Base-by-base conservation (phyloP, 2,797 vertebrate species). In the Podarcis siculus region DNA sequence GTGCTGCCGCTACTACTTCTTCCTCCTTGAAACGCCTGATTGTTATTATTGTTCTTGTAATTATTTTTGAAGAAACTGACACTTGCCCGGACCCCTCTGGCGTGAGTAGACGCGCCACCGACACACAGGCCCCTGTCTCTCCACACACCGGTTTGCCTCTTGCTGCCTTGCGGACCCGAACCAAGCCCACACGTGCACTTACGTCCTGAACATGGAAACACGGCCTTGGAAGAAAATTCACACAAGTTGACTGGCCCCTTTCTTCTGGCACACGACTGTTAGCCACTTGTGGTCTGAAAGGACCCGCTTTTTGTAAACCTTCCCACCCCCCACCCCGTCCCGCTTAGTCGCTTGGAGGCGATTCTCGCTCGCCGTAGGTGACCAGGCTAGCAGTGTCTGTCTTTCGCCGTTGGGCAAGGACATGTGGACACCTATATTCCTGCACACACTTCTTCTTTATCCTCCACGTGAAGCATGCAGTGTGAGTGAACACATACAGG, bases 41-140 rank as follows among this genome's bases (percentile, higher is more conserved):
- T 0, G 45, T 71, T 79, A 13, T 35, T 78, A 80, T 86, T 30
- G 5, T 80, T 79, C 37, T 37, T 61, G 15, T 35, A 12, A 82
- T 55, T 55, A 55, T 55, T 55, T 55, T 55, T 55, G 35, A 42
- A 84, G 55, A 61, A 79, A 85, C 76, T 89, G 87, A 73, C 76
- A 7, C 21, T 15, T 55, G 82, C 45, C n/a, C 23, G 12, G 45
- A 35, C 15, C 49, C n/a, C 12, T 58, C 45, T 10, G 32, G 15
- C 5, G 19, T 2, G 8, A 32, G n/a, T 2, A 32, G 79, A 35
- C 35, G 27, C 8, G 3, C 25, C 61, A 30, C 17, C 61, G 7
- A 1, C 32, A 8, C 69, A 25, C 32, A 37, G 45, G 45, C 6
- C 23, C 2, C 67, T 1, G 49, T n/a, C 58, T 42, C 67, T 32